Evolutionary conservation across 2,888 invertebrate species (phyloP).

Genomic region (Megamerina dolium): DNA sequence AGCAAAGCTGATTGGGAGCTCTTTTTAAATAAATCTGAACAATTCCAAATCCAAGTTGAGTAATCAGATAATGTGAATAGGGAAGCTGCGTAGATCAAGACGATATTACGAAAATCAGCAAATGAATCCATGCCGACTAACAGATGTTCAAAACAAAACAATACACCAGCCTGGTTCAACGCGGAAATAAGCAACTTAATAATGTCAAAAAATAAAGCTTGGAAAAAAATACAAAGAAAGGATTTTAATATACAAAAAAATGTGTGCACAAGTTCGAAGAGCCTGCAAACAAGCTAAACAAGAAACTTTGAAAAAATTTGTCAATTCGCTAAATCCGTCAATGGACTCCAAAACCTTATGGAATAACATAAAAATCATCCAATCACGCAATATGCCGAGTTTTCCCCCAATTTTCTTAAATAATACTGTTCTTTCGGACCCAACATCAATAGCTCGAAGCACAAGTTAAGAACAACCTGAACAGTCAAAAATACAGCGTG

Average conservation of each 20-base stretch:
- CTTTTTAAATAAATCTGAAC: not conserved
- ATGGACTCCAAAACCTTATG: conserved; percentile 11
- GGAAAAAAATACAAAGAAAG: conserved; percentile 2
- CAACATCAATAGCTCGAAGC: conserved; percentile 3
- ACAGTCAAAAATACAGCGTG: not conserved
- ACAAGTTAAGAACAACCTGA: conserved; percentile 1
- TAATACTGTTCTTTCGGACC: not conserved
- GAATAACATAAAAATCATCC: conserved; percentile 7
- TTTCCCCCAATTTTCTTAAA: not conserved
- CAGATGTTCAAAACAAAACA: not conserved
- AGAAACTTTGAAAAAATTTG: conserved; percentile 6
- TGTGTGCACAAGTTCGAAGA: conserved; percentile 5
- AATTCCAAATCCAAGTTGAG: not conserved
- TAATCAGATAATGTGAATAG: conserved; percentile 3
- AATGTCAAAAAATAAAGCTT: not conserved
- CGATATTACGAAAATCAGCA: conserved; percentile 8
- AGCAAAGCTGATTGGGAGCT: conserved; percentile 1
- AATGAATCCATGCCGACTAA: conserved; percentile 12
- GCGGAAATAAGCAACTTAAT: conserved; percentile 1
- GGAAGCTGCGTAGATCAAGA: conserved; percentile 8
- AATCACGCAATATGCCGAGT: not conserved
- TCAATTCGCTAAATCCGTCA: conserved; percentile 7
- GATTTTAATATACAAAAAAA: not conserved
- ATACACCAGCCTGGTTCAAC: conserved; percentile 10
- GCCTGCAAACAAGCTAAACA: no score